Base-by-base conservation (phyloP, 2,113 vertebrate species). In the Nycticebus coucang region DNA sequence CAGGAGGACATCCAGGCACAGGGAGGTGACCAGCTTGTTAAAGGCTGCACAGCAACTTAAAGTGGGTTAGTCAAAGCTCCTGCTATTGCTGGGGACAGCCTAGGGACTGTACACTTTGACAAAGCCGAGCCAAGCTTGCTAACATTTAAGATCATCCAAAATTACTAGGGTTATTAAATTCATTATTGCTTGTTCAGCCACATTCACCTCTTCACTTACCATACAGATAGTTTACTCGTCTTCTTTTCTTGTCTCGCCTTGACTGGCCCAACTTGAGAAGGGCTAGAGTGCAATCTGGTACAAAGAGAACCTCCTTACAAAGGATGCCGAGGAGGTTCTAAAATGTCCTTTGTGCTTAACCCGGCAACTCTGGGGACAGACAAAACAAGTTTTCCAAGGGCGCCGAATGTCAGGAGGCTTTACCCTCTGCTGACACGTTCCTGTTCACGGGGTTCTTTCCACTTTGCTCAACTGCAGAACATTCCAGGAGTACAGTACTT, bases 41-140 rank as follows among this genome's bases (percentile, higher is more conserved):
- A 57, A 45, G 7, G 2, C 4, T 35, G 11, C 4, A 50, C 28
- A 37, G 64, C 21, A 55, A 21, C n/a, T 7, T 30, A 28, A 86
- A 55, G 12, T 12, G 62, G 35, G 30, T 5, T n/a, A 69, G 62
- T 22, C 6, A 14, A 80, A 59, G 13, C 15, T 17, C 24, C 5
- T 0, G 2, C 15, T 11, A 35, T 74, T 30, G 19, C 30, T 19
- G 18, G 9, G 17, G 50, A 41, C 53, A 33, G 35, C 17, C 13
- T 9, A 14, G 7, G 13, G 4, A 33, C 28, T 1, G 3, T 9
- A 45, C 7, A 53, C 1, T 59, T 68, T 24, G 11, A 24, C 4
- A 35, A 26, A 15, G 9, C 0, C 7, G 0, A 22, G 4, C 5
- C 15, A 60, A 87, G 2, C 18, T 53, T 22, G 4, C 2, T 24